Conservation (phyloP, 2,797 vertebrate genomes). For the Poeciliopsis presidionis region DNA sequence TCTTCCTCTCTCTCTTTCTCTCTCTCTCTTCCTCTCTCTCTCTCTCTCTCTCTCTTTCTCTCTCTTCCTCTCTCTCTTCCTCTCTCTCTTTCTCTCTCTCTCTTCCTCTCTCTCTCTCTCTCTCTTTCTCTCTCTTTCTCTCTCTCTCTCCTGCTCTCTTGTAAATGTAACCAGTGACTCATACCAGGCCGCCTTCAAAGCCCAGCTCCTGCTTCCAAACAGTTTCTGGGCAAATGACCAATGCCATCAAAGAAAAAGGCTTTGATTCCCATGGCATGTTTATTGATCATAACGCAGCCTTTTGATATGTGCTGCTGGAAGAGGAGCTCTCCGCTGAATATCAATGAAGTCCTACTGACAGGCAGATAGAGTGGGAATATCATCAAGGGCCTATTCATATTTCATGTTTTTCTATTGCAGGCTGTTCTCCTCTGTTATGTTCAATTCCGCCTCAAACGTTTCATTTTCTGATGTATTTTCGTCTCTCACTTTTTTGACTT, state of each 20-base stretch:
- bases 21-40: no score
- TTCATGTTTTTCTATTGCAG: slow-evolving; percentile 71
- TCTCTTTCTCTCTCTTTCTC: slow-evolving; percentile 5
- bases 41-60: slow-evolving; percentile 39
- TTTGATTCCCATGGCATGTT: slow-evolving; percentile 77
- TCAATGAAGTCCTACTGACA: slow-evolving; percentile 74
- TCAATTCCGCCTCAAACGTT: slow-evolving; percentile 57
- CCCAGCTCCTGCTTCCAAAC: slow-evolving; percentile 60
- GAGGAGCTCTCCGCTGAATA: slow-evolving; percentile 67
- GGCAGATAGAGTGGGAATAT: slow-evolving; percentile 72
- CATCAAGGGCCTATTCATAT: slow-evolving; percentile 75
- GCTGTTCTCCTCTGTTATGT: slow-evolving; percentile 61
- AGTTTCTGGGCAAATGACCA: slow-evolving; percentile 79
- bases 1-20: slow-evolving; percentile 18
- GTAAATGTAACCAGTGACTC: slow-evolving; percentile 71
- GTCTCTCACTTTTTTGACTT: slow-evolving; percentile 51
- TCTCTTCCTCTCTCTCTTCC: slow-evolving; percentile 16
- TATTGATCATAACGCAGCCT: slow-evolving; percentile 78
- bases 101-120: no score
- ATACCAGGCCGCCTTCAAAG: slow-evolving; percentile 58
- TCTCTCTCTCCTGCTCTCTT: slow-evolving; percentile 44
- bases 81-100: slow-evolving; percentile 6
- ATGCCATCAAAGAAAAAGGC: slow-evolving; percentile 71
- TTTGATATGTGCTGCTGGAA: slow-evolving; percentile 74
- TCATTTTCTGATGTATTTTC: slow-evolving; percentile 47